Conservation (phyloP, 1,140 invertebrate genomes). For the Diachasmimorpha longicaudata region DNA sequence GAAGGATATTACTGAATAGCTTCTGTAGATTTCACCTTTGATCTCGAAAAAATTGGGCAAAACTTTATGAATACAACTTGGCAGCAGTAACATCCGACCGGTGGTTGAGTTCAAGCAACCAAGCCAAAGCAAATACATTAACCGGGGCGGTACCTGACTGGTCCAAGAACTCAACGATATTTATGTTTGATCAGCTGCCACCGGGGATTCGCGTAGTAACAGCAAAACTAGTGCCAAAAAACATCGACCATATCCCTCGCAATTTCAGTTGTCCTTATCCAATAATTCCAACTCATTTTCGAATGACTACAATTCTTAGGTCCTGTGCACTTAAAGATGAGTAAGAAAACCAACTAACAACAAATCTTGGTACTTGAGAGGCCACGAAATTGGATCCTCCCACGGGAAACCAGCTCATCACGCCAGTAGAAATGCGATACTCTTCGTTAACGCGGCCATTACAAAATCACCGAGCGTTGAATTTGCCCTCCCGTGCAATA, state of each 20-base stretch:
- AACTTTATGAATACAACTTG: background rate
- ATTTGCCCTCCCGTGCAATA: background rate
- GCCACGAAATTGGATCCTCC: conserved; percentile 8
- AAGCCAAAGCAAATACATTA: conserved; percentile 51
- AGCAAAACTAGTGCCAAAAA: background rate
- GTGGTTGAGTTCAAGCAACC: background rate
- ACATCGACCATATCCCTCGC: background rate
- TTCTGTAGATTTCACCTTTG: background rate
- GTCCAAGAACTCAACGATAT: conserved; percentile 39
- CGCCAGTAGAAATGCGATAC: background rate
- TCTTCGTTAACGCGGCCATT: conserved; percentile 5
- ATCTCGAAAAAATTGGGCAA: background rate
- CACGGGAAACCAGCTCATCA: background rate
- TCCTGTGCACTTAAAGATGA: background rate
- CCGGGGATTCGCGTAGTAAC: conserved; percentile 12
- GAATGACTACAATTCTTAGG: too few relatives aligned
- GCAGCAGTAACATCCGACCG: background rate
- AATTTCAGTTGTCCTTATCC: too few relatives aligned
- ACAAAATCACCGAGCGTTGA: conserved; percentile 9
- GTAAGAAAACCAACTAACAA: background rate
- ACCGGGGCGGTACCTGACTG: conserved; percentile 29
- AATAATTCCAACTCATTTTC: too few relatives aligned
- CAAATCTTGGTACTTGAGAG: background rate
- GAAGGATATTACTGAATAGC: background rate
- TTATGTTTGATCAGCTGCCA: conserved; percentile 54